Base-by-base conservation (phyloP, 1,140 invertebrate species). In the Hyles euphorbiae region DNA sequence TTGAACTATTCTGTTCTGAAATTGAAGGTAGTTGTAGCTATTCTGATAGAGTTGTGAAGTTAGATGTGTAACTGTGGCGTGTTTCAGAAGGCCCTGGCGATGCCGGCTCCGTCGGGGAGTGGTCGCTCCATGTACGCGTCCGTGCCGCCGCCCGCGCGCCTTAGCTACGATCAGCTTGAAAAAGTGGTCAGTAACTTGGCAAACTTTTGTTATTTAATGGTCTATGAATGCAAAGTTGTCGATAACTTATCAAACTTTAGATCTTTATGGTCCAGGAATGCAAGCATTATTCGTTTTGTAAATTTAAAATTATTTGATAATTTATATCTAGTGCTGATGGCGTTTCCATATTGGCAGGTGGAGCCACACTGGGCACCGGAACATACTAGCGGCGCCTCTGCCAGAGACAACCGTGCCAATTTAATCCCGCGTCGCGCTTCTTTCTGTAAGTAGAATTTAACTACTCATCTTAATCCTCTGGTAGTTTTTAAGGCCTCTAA, bases 71-170 rank as follows among this genome's bases (percentile, higher is more conserved):
- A 32, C n/a, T 54, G 61, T 10, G 3, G 34, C 10, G 32, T 76
- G 74, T 81, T 81, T 65, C 69, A 81, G 76, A 78, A 78, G 71
- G 72, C 80, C 48, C 66, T 81, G 61, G 62, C 72, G 61, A 65
- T 76, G 64, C 78, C 78, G 46, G 51, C 66, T 10, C 46, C 50
- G 44, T 47, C 59, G 43, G 22, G 22, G 53, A 36, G 55, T 22
- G 59, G n/a, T n/a, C 53, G 5, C 3, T 32, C 40, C n/a, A 10
- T 54, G 11, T 32, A 43, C 3, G 7, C 33, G 5, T 54, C 53
- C 1, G 40, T 22, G 34, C 54, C 61, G 60, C 66, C 52, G 47
- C 52, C 63, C n/a, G 47, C 60, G 40, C 60, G 67, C 2, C 65
- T 73, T 7, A 70, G 70, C 52, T 74, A 67, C 49, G 77, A 79